Evolutionary conservation across 92 coral and sea anemone species (phyloP).

Genomic region (Galaxea fascicularis): DNA sequence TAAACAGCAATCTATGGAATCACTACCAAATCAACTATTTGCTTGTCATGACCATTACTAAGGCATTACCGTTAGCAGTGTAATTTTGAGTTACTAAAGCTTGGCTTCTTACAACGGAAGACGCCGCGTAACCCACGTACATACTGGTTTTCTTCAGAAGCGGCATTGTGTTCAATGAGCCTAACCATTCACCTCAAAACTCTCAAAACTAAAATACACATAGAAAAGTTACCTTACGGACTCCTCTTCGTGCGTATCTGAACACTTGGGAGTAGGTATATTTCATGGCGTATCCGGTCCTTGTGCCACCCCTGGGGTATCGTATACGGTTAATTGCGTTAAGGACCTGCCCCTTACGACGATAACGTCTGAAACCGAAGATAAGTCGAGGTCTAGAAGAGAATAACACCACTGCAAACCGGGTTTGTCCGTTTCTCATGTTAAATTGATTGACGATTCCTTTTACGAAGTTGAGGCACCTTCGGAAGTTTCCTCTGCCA

Average conservation of each 20-base stretch:
- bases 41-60: too few relatives aligned
- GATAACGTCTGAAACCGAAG: constrained; percentile 54
- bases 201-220: too few relatives aligned
- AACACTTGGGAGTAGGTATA: constrained; percentile 43
- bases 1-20: too few relatives aligned
- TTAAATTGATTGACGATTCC: constrained; percentile 27
- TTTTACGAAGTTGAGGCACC: constrained; percentile 63
- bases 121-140: too few relatives aligned
- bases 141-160: background rate
- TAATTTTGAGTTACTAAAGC: too few relatives aligned
- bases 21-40: too few relatives aligned
- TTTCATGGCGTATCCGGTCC: constrained; percentile 65
- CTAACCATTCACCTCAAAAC: too few relatives aligned
- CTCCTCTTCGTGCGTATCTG: constrained; percentile 62
- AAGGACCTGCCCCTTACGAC: constrained; percentile 19
- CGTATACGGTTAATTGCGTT: constrained; percentile 54
- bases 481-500: constrained; percentile 72
- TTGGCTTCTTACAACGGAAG: too few relatives aligned
- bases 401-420: constrained; percentile 30
- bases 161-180: too few relatives aligned
- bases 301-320: constrained; percentile 65
- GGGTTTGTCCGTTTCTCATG: constrained; percentile 5
- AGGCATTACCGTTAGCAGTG: too few relatives aligned
- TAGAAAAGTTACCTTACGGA: constrained; percentile 36
- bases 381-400: constrained; percentile 43